These are phyloP conservation scores for Tor tambroides DNA, from an alignment of 2,113 vertebrate genomes.

Conservation along the genomic window DNA sequence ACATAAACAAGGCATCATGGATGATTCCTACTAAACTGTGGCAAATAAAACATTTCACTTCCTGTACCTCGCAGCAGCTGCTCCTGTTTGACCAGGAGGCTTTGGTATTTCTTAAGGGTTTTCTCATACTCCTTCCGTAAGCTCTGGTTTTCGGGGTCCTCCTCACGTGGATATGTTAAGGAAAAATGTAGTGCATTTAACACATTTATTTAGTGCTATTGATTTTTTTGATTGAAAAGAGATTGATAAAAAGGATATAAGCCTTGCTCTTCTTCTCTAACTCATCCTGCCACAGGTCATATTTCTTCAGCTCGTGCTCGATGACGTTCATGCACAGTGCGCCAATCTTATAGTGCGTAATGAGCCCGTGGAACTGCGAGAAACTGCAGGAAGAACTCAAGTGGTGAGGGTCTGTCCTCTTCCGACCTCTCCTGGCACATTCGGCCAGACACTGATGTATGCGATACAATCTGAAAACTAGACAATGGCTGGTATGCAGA, in stretches of 20 bases:
- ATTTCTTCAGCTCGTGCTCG: constrained; percentile 92
- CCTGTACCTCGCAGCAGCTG: constrained; percentile 88
- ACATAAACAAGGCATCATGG: background rate
- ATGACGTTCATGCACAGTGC: constrained; percentile 93
- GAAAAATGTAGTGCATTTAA: constrained; percentile 22
- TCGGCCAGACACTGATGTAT: background rate
- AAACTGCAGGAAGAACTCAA: constrained; percentile 77
- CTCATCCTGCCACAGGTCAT: constrained; percentile 92
- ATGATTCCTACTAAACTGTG: too few species aligned
- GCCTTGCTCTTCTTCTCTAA: constrained; percentile 91
- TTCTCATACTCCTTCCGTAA: constrained; percentile 92
- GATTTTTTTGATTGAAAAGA: background rate
- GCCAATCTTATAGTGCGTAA: constrained; percentile 93
- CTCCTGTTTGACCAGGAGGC: constrained; percentile 91
- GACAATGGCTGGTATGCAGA: constrained; percentile 13
- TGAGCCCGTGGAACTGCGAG: constrained; percentile 91
- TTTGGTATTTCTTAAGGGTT: constrained; percentile 90
- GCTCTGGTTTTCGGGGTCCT: constrained; percentile 84
- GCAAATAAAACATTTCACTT: background rate
- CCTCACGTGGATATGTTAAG: constrained; percentile 87
- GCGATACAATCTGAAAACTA: background rate
- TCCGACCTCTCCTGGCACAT: background rate
- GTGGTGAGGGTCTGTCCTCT: background rate
- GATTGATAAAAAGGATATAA: constrained; percentile 85
- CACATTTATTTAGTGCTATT: background rate